phyloP scores from a whole-genome alignment of 92 coral and sea anemone species.

The Anthopleura xanthogrammica region DNA sequence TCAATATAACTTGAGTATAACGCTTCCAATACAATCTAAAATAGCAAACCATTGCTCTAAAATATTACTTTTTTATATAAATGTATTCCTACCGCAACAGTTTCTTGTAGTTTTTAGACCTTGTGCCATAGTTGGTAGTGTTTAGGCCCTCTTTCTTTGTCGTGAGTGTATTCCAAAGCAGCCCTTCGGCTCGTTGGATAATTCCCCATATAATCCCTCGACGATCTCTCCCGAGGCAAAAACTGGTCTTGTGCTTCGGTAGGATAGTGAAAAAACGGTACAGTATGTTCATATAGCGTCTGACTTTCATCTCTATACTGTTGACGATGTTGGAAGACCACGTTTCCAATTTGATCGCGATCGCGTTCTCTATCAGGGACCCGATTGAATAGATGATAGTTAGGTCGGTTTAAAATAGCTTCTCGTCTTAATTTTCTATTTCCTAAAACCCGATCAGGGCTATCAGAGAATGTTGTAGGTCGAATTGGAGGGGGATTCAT shows the following conservation, averaged over 20 bases:
- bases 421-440: conserved; percentile 70
- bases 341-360: conserved; percentile 66
- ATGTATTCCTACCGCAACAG: too few relatives aligned
- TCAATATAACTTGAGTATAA: neutral
- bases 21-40: neutral
- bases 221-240: conserved; percentile 47
- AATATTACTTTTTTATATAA: neutral
- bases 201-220: conserved; percentile 48
- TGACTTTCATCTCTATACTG: conserved; percentile 84
- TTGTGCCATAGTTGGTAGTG: conserved; percentile 81
- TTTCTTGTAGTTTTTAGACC: conserved; percentile 28
- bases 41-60: neutral
- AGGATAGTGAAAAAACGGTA: conserved; percentile 86
- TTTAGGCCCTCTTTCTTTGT: conserved; percentile 86
- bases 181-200: conserved; percentile 80
- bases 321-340: conserved; percentile 76
- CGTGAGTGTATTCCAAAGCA: conserved; percentile 77
- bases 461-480: conserved; percentile 89
- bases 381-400: conserved; percentile 74
- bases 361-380: conserved; percentile 96
- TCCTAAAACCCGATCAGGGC: conserved; percentile 90
- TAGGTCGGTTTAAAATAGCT: conserved; percentile 71
- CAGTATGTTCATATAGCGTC: conserved; percentile 66
- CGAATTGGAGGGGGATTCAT: conserved; percentile 83
- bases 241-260: conserved; percentile 91